Conservation (phyloP, 2,113 vertebrate species). For the Pitta sordida region DNA sequence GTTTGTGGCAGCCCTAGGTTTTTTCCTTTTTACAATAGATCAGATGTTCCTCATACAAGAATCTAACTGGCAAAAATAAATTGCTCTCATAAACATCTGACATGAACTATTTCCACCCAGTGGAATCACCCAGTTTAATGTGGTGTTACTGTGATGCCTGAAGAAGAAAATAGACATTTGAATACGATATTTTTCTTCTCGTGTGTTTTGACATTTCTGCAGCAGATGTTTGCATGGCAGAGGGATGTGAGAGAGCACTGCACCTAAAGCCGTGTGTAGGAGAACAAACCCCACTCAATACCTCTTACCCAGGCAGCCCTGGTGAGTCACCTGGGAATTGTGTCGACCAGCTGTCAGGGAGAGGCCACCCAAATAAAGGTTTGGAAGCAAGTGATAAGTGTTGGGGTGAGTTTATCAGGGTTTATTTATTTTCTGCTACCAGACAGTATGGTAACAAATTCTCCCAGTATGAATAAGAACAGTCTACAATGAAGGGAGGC, state of each 20-base stretch:
- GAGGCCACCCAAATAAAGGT: background rate
- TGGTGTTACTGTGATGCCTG: background rate
- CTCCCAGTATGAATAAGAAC: background rate
- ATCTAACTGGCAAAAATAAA: background rate
- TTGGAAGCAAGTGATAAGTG: background rate
- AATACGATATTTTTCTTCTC: background rate
- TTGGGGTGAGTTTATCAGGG: background rate
- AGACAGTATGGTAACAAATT: background rate
- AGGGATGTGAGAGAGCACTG: background rate
- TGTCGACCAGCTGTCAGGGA: background rate
- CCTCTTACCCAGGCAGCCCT: background rate
- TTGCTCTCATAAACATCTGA: background rate
- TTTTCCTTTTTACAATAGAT: background rate
- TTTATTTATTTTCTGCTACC: background rate
- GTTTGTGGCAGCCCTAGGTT: background rate
- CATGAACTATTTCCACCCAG: background rate
- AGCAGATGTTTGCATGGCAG: background rate
- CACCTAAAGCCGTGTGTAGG: background rate
- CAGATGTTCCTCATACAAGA: background rate
- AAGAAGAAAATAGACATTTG: background rate
- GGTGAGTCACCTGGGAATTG: background rate
- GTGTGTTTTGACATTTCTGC: background rate
- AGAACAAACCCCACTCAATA: background rate
- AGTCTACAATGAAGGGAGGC: background rate
- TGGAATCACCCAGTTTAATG: background rate